Base-by-base conservation (phyloP, 2,797 vertebrate species). In the Sebastes oblongus region DNA sequence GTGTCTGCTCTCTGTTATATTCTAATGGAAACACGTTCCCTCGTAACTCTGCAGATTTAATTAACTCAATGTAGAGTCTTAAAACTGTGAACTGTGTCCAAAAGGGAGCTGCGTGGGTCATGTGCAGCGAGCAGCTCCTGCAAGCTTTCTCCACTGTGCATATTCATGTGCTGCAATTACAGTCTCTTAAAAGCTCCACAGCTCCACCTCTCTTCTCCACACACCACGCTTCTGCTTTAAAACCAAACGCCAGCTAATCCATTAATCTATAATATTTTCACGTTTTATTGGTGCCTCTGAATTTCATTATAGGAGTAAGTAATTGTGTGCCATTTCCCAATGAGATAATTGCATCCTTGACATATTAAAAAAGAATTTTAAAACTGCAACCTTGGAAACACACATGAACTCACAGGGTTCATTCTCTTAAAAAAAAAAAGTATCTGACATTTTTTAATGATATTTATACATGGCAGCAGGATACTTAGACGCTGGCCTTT, bases 361-460 rank as follows among this genome's bases (percentile, higher is more conserved):
- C 22, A 55, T 58, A 68, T 73, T 36, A 30, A 50, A 50, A 50
- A 50, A 50, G 0, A 46, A 46, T 18, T 50, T 8, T 20, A 27
- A 9, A 73, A 46, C 34, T 6, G 29, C 68, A 62, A 25, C 66
- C 18, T 36, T 81, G 56, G 67, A 78, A 81, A 84, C 50, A 24
- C 10, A 34, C 20, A 14, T 64, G 3, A 80, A 46, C 12, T 71
- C 68, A 60, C 62, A 18, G 1, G 6, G 27, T 72, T 77, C 4
- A 34, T 24, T 54, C 20, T 66, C n/a, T 66, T 52, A 59, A 58
- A 16, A 12, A 5, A n/a, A 34, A 13, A 22, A 24, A 14, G 30
- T 34, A 13, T 6, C 20, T 16, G 67, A 66, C 36, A 50, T 27
- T 2, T 39, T 75, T 32, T 50, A 77, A 69, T 68, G 8, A 76